Evolutionary conservation across 2,113 vertebrate species (phyloP), one percentile per base, ranked within the genome.

Genomic region (Lucifuga dentata): DNA sequence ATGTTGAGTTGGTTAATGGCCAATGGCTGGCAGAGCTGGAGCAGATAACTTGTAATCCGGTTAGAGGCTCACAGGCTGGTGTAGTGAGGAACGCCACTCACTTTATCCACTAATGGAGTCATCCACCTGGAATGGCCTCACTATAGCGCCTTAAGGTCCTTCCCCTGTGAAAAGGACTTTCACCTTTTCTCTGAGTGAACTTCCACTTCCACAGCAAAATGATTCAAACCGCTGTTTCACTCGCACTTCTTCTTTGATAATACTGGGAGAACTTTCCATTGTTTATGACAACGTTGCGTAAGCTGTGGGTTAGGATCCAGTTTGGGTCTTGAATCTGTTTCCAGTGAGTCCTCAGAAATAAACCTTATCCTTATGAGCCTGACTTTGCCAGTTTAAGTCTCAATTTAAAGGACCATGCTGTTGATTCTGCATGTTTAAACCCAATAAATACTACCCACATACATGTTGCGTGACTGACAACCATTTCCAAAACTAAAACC

Each of bases 31-130:
- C 26, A 38, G 65, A 80, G 76, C 80, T 40, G 63, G 16, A 84
- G 79, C 78, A 80, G 77, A 78, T 83, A 73, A 81, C 73, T 59
- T 19, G 24, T 85, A 80, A 88, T 88, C 86, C 77, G 68, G 78
- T 85, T 85, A 81, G 43, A 56, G 60, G 75, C 59, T 86, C 71
- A 73, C 48, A 60, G 60, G 68, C 76, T 49, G 59, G 65, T 45
- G 78, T 59, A 60, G 71, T 7, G 50, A 70, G 41, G 53, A 73
- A 62, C 68, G 72, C 35, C 0, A 43, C 70, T 63, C 68, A 57
- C 71, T 81, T 75, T 33, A 40, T 51, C 52, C 53, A 26, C 48
- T 79, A 73, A 81, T 81, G 33, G 17, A 79, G 46, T 60, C 67
- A 44, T 64, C 65, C 78, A 84, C 60, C 58, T 71, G 70, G 26